Evolutionary conservation across 2,888 invertebrate species (phyloP), one percentile per base, ranked within the genome.

Genomic region (Leptopterna dolabrata): DNA sequence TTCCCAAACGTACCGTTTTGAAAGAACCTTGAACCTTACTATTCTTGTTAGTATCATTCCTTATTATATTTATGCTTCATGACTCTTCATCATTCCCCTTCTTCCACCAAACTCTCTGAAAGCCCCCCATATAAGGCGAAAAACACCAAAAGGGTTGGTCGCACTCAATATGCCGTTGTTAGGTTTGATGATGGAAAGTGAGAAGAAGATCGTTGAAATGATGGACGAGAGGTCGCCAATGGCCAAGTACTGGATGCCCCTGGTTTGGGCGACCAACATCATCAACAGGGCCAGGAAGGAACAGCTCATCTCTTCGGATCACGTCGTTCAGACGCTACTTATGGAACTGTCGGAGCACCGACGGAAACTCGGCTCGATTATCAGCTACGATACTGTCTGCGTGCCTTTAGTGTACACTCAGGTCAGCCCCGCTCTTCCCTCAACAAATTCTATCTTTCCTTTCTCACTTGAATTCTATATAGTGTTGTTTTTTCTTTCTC

Each of bases 181-280:
- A 96, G 96, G 97, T 91, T 93, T 97, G 73, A 96, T 97, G 96
- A 94, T 97, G 93, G 97, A 97, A 91, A 97, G 96, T 90, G 97
- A 97, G 92, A 95, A 96, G 92, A 97, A 97, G 92, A 97, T 97
- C 83, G 97, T 97, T 91, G 97, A 97, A 91, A 95, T 96, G 91
- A 95, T 97, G 95, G 96, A 97, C 91, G 95, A 95, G 24, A 96
- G 97, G 92, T 96, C 96, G 43, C 90, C 96, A 1, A 97, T 97
- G 96, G 96, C 97, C 29, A 95, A 95, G 93, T 97, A 97, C 91
- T 97, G 97, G 97, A 97, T 97, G 96, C 97, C 97, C 0, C 92
- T 97, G 85, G 97, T 97, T 24, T 97, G 97, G 97, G 97, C 97
- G 73, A 97, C 97, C 11, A 97, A 97, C 91, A 96, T 97, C 89